Evolutionary conservation across 2,113 vertebrate genomes (phyloP).

Genomic region (Myocastor coypus): DNA sequence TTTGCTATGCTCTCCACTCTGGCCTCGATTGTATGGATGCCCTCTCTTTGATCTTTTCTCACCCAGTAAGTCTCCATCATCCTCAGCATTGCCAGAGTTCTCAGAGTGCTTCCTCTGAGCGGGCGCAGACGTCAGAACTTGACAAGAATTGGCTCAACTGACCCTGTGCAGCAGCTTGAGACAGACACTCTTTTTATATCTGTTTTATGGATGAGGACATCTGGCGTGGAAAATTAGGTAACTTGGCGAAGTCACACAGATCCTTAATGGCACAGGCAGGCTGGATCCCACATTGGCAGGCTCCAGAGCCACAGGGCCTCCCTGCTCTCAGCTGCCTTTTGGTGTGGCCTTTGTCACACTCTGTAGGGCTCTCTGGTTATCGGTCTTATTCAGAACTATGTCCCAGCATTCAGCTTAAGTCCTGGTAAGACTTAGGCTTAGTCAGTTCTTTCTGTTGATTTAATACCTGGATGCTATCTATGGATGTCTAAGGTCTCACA

Average conservation of each 20-base stretch:
- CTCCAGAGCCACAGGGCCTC: neutral
- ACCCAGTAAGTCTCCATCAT: too few species aligned
- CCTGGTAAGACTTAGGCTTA: neutral
- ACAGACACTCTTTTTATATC: neutral
- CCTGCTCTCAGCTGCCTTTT: neutral
- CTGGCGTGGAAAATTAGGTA: neutral
- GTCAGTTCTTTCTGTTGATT: neutral
- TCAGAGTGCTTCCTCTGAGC: rapidly evolving
- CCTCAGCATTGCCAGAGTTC: neutral
- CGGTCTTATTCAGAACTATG: neutral
- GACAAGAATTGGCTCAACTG: neutral
- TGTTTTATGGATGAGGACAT: neutral
- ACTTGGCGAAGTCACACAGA: neutral
- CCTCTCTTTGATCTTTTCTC: neutral
- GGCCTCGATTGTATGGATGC: neutral
- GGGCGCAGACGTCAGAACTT: neutral
- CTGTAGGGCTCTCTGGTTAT: neutral
- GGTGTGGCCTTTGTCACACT: neutral
- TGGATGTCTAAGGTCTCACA: neutral
- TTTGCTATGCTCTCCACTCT: rapidly evolving
- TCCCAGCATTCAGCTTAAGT: neutral
- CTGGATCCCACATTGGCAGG: neutral
- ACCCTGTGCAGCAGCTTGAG: neutral
- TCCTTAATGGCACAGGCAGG: neutral
- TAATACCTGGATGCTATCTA: neutral